Conservation (phyloP, 2,113 vertebrate species). For the Channa argus region DNA sequence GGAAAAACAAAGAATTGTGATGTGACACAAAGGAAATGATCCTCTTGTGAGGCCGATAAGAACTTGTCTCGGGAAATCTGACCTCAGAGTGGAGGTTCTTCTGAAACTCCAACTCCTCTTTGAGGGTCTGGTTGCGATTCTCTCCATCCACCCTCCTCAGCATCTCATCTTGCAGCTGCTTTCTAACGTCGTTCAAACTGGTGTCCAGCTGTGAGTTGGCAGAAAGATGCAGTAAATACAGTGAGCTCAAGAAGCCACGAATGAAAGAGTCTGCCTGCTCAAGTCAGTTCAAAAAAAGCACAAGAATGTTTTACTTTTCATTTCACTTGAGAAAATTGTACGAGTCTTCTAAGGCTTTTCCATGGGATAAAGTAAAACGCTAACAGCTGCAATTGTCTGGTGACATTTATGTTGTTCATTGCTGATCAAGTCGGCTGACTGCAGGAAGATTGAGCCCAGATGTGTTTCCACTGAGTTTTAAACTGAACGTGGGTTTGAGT, state of each 20-base stretch:
- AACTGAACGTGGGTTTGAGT: neutral
- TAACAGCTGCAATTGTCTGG: no score
- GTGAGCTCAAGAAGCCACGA: conserved; percentile 1
- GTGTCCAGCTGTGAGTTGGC: conserved; percentile 83
- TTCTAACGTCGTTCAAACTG: conserved; percentile 86
- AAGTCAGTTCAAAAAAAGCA: neutral
- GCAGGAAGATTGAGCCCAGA: conserved; percentile 38
- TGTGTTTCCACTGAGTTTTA: conserved; percentile 46
- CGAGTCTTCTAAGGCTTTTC: neutral
- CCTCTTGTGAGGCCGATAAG: neutral
- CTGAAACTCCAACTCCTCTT: conserved; percentile 94
- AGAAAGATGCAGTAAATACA: neutral
- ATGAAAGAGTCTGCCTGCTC: neutral
- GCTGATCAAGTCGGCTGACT: neutral
- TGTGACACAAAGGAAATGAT: no score
- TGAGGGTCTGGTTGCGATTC: conserved; percentile 92
- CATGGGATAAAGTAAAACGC: neutral
- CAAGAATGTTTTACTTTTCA: neutral
- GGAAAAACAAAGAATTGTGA: no score
- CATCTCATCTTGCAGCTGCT: conserved; percentile 95
- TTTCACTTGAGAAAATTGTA: neutral
- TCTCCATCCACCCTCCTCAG: conserved; percentile 91
- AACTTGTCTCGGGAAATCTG: conserved; percentile 5
- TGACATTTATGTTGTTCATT: no score
- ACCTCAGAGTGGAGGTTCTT: conserved; percentile 92